A percentile compares a stretch with the other conserved stretches of the same genome.
These are phyloP conservation scores for Sesia bembeciformis DNA, from an alignment of 2,888 invertebrate genomes.

Conservation along the genomic window DNA sequence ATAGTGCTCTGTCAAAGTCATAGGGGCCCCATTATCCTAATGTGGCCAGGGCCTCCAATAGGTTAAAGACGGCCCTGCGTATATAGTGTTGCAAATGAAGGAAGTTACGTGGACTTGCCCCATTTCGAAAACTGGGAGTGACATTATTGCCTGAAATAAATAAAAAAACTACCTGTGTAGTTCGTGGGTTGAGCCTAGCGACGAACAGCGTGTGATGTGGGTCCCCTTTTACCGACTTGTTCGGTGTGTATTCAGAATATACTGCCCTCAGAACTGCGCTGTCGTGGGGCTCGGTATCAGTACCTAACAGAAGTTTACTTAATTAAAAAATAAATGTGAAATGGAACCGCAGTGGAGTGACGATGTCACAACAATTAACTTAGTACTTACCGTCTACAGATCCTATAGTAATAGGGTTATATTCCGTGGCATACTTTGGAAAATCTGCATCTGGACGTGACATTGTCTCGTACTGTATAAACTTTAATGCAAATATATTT, in stretches of 20 bases:
- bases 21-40: too few relatives aligned
- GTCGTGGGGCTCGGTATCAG: conserved; percentile 88
- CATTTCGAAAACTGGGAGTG: too few relatives aligned
- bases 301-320: conserved; percentile 50
- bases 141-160: too few relatives aligned
- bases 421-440: conserved; percentile 62
- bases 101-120: too few relatives aligned
- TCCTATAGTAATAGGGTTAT: conserved; percentile 87
- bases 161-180: conserved; percentile 64
- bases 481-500: too few relatives aligned
- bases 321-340: neutral
- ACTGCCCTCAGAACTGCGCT: conserved; percentile 82
- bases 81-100: too few relatives aligned
- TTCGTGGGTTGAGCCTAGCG: conserved; percentile 80
- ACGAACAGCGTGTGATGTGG: conserved; percentile 85
- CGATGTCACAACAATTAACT: conserved; percentile 4
- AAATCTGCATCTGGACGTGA: conserved; percentile 25
- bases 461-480: conserved; percentile 13
- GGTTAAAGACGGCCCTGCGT: too few relatives aligned
- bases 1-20: too few relatives aligned
- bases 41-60: too few relatives aligned
- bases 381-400: conserved; percentile 89
- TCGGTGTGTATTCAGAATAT: conserved; percentile 77
- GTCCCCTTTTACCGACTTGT: conserved; percentile 78
- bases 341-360: neutral